Base-by-base conservation (phyloP, 2,113 vertebrate species). In the Eleginops maclovinus region DNA sequence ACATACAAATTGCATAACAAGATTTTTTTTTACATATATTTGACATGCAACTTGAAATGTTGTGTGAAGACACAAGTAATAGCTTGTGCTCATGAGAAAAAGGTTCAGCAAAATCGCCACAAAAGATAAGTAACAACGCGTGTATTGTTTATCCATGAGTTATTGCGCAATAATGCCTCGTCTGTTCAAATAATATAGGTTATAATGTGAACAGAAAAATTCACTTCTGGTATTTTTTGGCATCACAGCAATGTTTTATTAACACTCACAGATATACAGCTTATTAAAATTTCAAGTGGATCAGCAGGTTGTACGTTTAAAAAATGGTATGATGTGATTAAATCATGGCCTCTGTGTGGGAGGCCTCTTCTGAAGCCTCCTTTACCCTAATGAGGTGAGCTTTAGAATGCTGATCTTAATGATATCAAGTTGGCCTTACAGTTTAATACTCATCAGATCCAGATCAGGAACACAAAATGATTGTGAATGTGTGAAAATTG, bases 331-430 rank as follows among this genome's bases (percentile, higher is more conserved):
- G 72, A 15, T 49, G 43, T 79, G 80, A 89, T 91, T 82, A 87
- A 69, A 79, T 56, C 65, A 5, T 82, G 90, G 70, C 86, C 85
- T 86, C 15, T 73, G 72, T 76, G 79, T 69, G 74, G 77, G 72
- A 91, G 91, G 91, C 89, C 88, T 43, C 5, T 46, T 41, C 51
- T 82, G 66, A 83, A 85, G 84, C 81, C 81, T 82, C 40, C 47
- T 78, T 80, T 59, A 69, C 54, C 62, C 26, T 80, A 84, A 89
- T 88, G 78, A 87, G 73, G 41, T 71, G 59, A 47, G 61, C 67
- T 71, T 72, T 50, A 10, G 70, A 53, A 61, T 65, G 70, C 22
- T 74, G 73, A 65, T 75, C 36, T n/a, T 41, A 51, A 63, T 61
- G 17, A 67, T 77, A 50, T 26, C 1, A 72, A 55, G 40, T 50